Evolutionary conservation across 2,888 invertebrate species (phyloP).

Genomic region (Clistopyga incitator): DNA sequence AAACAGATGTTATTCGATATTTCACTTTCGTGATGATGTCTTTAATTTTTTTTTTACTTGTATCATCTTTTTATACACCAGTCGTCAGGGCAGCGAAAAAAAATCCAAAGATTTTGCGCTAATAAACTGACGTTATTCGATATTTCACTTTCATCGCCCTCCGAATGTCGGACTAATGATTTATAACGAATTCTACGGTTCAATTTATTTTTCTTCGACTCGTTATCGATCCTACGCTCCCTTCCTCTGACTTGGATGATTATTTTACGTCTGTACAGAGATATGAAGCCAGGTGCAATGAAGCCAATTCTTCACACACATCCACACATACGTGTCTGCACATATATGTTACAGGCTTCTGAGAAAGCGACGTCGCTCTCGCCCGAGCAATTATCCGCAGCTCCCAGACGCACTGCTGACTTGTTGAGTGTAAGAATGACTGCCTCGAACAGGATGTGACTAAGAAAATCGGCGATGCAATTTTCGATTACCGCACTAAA

Average conservation of each 20-base stretch:
- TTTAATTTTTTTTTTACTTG: conserved; percentile 10
- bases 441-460: conserved; percentile 26
- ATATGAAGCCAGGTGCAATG: conserved; percentile 26
- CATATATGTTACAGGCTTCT: conserved; percentile 11
- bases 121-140: conserved; percentile 47
- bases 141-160: conserved; percentile 56
- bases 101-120: conserved; percentile 40
- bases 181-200: conserved; percentile 14
- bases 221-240: conserved; percentile 34
- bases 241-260: conserved; percentile 23
- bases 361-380: conserved; percentile 33
- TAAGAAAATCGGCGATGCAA: conserved; percentile 34
- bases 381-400: conserved; percentile 50
- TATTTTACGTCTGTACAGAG: conserved; percentile 24
- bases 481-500: background rate
- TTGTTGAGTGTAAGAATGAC: conserved; percentile 3
- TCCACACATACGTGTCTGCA: background rate
- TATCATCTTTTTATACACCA: conserved; percentile 46
- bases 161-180: conserved; percentile 18
- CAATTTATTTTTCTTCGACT: conserved; percentile 31
- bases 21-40: conserved; percentile 55
- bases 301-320: background rate
- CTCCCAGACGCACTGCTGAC: conserved; percentile 4
- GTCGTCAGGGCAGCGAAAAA: conserved; percentile 41
- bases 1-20: conserved; percentile 52